These are phyloP conservation scores for Sylvia borin DNA, from an alignment of 2,797 vertebrate species.

Conservation along the genomic window DNA sequence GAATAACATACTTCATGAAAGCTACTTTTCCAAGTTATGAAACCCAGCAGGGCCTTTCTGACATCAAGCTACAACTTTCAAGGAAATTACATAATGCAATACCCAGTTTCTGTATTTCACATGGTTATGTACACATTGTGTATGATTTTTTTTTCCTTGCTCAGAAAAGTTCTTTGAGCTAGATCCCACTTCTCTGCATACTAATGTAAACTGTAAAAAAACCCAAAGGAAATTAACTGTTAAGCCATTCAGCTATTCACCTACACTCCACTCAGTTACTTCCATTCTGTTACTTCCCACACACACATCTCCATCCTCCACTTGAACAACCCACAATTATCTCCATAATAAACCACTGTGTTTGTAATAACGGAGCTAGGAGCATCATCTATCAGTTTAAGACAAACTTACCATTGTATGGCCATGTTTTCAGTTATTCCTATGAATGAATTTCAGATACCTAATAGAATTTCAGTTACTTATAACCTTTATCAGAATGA, in stretches of 20 bases:
- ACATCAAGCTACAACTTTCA: constrained; percentile 71
- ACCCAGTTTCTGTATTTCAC: constrained; percentile 54
- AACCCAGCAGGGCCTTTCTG: constrained; percentile 68
- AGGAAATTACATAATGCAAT: constrained; percentile 68
- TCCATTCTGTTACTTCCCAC: constrained; percentile 47
- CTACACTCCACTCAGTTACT: constrained; percentile 39
- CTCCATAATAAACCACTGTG: constrained; percentile 33
- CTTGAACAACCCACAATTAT: constrained; percentile 58
- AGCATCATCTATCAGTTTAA: constrained; percentile 44
- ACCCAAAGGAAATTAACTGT: constrained; percentile 33
- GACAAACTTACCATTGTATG: constrained; percentile 1
- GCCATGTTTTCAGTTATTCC: neutral
- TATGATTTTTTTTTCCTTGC: neutral
- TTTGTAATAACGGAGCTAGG: constrained; percentile 40
- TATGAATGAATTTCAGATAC: constrained; percentile 22
- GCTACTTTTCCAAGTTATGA: constrained; percentile 51
- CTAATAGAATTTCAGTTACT: constrained; percentile 29
- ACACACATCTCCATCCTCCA: constrained; percentile 38
- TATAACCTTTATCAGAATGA: neutral
- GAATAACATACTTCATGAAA: constrained; percentile 67
- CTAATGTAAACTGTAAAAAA: constrained; percentile 9
- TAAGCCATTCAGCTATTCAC: constrained; percentile 38
- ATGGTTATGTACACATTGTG: neutral
- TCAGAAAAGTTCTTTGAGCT: constrained; percentile 25
- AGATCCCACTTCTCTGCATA: constrained; percentile 28